A percentile compares a stretch with the other conserved stretches of the same genome.
Conservation (phyloP, 2,113 vertebrate species). For the Eulacestoma nigropectus region DNA sequence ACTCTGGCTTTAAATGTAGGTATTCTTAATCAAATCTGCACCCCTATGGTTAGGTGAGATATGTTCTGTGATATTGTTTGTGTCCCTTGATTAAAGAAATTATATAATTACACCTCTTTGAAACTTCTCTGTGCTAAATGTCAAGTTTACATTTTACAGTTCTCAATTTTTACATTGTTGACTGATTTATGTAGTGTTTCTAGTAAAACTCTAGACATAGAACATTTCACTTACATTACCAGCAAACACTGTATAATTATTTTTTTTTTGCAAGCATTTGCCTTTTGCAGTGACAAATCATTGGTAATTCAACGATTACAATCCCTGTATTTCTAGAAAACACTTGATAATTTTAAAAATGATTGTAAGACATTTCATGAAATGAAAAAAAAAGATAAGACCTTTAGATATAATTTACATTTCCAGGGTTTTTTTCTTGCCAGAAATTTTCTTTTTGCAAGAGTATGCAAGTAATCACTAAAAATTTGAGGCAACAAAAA, state of each 20-base stretch:
- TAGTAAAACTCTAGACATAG: neutral
- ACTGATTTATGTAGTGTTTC: neutral
- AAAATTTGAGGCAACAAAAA: neutral
- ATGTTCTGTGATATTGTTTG: neutral
- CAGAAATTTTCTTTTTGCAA: neutral
- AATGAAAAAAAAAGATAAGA: neutral
- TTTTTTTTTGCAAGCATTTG: neutral
- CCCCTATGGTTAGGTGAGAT: neutral
- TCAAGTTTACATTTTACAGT: neutral
- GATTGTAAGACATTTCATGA: neutral
- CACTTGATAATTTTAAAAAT: neutral
- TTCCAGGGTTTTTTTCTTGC: neutral
- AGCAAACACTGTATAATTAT: neutral
- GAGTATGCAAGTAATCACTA: neutral
- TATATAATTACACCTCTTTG: neutral
- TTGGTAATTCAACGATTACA: neutral
- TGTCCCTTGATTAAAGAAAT: neutral
- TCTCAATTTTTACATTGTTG: neutral
- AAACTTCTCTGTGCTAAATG: neutral
- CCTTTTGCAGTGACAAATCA: neutral
- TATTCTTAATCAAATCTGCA: neutral
- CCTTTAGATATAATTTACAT: neutral
- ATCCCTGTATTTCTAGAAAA: neutral
- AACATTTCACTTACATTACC: neutral
- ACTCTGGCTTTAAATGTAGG: neutral